phyloP scores from a whole-genome alignment of 2,797 vertebrate species.

The Fundulus diaphanus region DNA sequence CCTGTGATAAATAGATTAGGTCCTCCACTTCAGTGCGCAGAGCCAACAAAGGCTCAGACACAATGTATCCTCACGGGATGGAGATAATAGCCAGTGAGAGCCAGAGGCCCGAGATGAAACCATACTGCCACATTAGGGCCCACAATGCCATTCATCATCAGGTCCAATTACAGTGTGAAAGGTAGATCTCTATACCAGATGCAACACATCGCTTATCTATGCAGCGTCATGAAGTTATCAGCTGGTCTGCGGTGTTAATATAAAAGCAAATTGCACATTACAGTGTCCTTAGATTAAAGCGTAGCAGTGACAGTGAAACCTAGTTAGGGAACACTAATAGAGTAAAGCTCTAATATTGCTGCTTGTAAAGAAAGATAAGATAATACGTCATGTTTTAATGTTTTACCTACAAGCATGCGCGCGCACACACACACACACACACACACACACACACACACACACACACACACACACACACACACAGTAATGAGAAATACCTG shows the following conservation, averaged over 20 bases:
- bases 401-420: constrained; percentile 35
- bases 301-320: constrained; percentile 43
- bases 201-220: constrained; percentile 59
- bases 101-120: constrained; percentile 74
- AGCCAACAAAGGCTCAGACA: constrained; percentile 77
- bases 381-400: constrained; percentile 49
- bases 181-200: constrained; percentile 60
- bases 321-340: constrained; percentile 49
- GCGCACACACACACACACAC: constrained; percentile 10
- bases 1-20: constrained; percentile 83
- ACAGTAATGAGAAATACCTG: constrained; percentile 8
- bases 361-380: constrained; percentile 47
- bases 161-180: constrained; percentile 72
- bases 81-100: constrained; percentile 78
- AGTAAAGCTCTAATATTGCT: constrained; percentile 52
- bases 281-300: constrained; percentile 41
- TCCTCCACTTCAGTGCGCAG: constrained; percentile 72
- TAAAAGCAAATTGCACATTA: constrained; percentile 63
- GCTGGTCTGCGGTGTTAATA: constrained; percentile 53
- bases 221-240: constrained; percentile 62
- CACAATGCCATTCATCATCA: constrained; percentile 78
- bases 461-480: constrained; percentile 17
- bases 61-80: constrained; percentile 74
- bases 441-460: constrained; percentile 11
- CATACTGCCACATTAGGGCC: constrained; percentile 75